Evolutionary conservation across 30 jellyfish, hydroid and myxozoan species (phyloP).

Genomic region (Rhopilema esculentum): DNA sequence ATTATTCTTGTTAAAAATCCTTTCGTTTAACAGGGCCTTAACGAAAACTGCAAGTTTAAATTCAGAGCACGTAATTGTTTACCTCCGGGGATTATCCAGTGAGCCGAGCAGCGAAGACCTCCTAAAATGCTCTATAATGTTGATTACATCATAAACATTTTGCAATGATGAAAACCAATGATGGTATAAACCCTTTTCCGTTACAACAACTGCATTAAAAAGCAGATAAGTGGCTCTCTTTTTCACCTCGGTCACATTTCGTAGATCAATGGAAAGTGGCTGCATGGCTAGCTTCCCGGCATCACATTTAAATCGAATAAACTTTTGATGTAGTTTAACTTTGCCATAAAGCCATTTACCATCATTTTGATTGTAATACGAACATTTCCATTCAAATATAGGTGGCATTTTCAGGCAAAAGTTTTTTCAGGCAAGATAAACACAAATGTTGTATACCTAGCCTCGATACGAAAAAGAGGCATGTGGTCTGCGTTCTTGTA

Average conservation of each 20-base stretch:
- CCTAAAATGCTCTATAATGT: conserved; percentile 75
- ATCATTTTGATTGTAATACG: conserved; percentile 21
- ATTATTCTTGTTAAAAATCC: no score
- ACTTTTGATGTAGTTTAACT: conserved; percentile 20
- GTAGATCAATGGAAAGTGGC: conserved; percentile 16
- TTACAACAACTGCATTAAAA: conserved; percentile 19
- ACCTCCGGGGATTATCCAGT: not conserved
- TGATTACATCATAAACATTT: conserved; percentile 55
- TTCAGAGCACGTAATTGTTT: no score
- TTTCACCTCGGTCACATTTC: conserved; percentile 36
- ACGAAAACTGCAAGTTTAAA: no score
- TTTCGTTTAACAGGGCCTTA: no score
- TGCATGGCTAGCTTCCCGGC: conserved; percentile 45
- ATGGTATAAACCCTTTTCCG: conserved; percentile 10
- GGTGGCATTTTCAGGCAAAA: conserved; percentile 12
- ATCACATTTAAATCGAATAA: conserved; percentile 30
- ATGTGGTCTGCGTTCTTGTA: no score
- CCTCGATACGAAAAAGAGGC: no score
- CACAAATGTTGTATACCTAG: no score
- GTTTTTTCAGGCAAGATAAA: not conserved
- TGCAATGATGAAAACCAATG: conserved; percentile 75
- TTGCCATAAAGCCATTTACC: conserved; percentile 62
- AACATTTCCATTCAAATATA: conserved; percentile 72
- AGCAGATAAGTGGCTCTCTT: conserved; percentile 32
- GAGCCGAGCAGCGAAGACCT: conserved; percentile 37